These are phyloP conservation scores for Sandelia bainsii DNA, from an alignment of 2,797 vertebrate genomes.

Conservation along the genomic window DNA sequence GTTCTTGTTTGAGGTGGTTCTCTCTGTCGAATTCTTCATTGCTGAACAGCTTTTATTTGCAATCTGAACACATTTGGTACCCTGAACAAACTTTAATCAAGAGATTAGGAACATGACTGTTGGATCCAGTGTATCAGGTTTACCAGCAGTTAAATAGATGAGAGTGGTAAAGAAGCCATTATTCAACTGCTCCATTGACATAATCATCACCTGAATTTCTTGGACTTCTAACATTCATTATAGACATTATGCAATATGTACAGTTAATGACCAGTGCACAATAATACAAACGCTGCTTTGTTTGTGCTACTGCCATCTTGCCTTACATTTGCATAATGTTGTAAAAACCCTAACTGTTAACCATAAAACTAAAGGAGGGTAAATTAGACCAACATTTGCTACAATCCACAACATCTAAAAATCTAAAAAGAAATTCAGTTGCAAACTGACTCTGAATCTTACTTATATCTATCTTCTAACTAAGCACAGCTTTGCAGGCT, in stretches of 20 bases:
- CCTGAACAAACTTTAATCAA: slow-evolving; percentile 45
- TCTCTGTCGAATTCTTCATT: slow-evolving; percentile 49
- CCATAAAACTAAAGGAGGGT: too few relatives aligned
- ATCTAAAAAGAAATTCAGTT: too few relatives aligned
- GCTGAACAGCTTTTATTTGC: slow-evolving; percentile 64
- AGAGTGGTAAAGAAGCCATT: background rate
- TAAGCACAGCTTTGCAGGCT: too few relatives aligned
- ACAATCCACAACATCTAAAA: too few relatives aligned
- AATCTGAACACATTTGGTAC: slow-evolving; percentile 38
- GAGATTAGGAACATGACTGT: slow-evolving; percentile 34
- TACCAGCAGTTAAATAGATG: slow-evolving; percentile 15
- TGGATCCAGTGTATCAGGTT: slow-evolving; percentile 29
- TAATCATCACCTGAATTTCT: background rate
- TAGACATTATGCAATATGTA: background rate
- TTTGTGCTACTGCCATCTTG: too few relatives aligned
- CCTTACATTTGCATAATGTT: too few relatives aligned
- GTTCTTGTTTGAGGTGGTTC: slow-evolving; percentile 51
- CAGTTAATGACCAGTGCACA: too few relatives aligned
- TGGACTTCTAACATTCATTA: background rate
- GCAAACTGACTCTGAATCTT: too few relatives aligned
- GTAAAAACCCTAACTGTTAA: too few relatives aligned
- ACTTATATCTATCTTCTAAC: too few relatives aligned
- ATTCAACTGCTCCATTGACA: background rate
- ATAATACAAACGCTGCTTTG: too few relatives aligned
- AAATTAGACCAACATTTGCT: too few relatives aligned